phyloP scores from a whole-genome alignment of 2,113 vertebrate genomes.

The Galemys pyrenaicus region DNA sequence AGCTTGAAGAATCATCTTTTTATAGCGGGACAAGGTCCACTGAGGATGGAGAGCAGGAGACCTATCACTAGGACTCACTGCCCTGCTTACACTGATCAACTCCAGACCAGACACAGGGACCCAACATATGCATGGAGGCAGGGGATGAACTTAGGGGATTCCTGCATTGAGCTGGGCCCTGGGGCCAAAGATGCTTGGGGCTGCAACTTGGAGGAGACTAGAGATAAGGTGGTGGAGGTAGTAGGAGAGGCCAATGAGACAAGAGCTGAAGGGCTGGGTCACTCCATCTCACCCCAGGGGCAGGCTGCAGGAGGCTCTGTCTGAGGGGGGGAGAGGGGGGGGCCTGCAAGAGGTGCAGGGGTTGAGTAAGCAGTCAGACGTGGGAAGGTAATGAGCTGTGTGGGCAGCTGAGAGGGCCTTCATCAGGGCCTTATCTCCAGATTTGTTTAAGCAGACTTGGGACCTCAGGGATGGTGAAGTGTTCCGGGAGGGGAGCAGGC shows the following conservation, averaged over 20 bases:
- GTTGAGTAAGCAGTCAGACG: conserved; percentile 46
- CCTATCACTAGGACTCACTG: background rate
- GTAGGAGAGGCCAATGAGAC: background rate
- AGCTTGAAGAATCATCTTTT: background rate
- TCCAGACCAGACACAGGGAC: background rate
- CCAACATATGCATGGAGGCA: background rate
- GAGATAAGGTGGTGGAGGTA: background rate
- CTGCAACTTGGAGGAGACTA: background rate
- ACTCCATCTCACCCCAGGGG: background rate
- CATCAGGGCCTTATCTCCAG: conserved; percentile 70
- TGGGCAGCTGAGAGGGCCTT: conserved; percentile 38
- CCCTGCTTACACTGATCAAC: background rate
- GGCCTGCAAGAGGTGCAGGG: background rate
- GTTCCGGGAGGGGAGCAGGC: background rate
- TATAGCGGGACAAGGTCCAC: background rate
- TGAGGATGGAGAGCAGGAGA: background rate
- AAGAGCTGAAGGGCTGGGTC: background rate
- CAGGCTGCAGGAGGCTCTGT: background rate
- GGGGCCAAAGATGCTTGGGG: background rate
- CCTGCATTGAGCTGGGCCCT: background rate
- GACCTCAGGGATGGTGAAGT: background rate
- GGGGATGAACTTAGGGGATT: background rate
- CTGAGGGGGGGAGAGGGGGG: background rate
- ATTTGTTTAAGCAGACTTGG: background rate
- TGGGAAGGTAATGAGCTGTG: conserved; percentile 60